Base-by-base conservation (phyloP, 2,888 invertebrate genomes). In the Prosopocoilus inquinatus region DNA sequence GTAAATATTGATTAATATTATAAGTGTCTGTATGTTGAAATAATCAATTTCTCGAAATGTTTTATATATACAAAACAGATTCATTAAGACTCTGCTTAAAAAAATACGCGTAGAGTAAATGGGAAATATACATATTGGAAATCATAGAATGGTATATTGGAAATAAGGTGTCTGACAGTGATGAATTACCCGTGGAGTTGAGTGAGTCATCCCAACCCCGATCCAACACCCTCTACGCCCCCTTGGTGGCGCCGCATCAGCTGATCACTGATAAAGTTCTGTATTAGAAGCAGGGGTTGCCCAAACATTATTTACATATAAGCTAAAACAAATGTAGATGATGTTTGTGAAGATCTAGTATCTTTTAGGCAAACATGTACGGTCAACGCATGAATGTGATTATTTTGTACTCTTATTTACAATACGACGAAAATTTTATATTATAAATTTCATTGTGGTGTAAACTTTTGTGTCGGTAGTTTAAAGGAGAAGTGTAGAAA, bases 121-220 rank as follows among this genome's bases (percentile, higher is more conserved):
- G 72, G 66, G 73, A 73, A 73, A 74, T 75, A 74, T 74, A 74
- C 73, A 75, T 75, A 75, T 72, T 73, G 73, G 73, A 75, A 72
- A 74, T 75, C 74, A 74, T 75, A 73, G 74, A 72, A 71, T 71
- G 70, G 69, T 69, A 74, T 75, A 75, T 75, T 75, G 73, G 75
- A 75, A 74, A 74, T 74, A 75, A 75, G 75, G 75, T 74, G 73
- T 74, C 70, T 76, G 76, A 76, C 76, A 75, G 65, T 75, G 76
- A 76, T 75, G 74, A 71, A 76, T 75, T 73, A 71, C 71, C 70
- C 63, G 57, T 58, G 62, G 66, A 64, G 69, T 65, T 72, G 73
- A 75, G 73, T 75, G 75, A 75, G 72, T 75, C 75, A 75, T 75
- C 73, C 71, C 62, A 59, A 59, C 60, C 50, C 56, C 34, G 50